Base-by-base conservation (phyloP, 1,140 invertebrate species). In the Micrasema longulum region DNA sequence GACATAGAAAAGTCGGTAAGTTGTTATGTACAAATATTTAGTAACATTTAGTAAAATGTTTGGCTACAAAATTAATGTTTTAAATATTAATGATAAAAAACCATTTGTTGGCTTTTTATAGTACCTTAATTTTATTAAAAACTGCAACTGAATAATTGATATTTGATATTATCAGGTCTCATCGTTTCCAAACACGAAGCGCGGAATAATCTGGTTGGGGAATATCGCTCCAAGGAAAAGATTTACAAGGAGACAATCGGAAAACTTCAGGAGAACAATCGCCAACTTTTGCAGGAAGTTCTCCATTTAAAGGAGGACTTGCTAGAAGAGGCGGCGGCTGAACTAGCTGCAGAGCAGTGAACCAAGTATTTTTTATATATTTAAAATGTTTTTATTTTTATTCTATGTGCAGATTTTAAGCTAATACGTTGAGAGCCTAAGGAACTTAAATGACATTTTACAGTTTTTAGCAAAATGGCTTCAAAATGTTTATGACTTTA, bases 161-260 rank as follows among this genome's bases (percentile, higher is more conserved):
- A n/a, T n/a, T n/a, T n/a, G n/a, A n/a, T n/a, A 18, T 6, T 66
- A 45, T 38, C 41, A 76, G 75, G 75, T 23, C 20, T 73, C 1
- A 73, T 41, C 20, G 31, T 62, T 9, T 71, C 71, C 9, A 73
- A 50, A 35, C 52, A 38, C 50, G 71, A 73, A 57, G 47, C 57
- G 7, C 62, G 62, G 18, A 45, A 69, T n/a, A 14, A 52, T 12
- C 52, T 14, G n/a, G 14, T 65, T 9, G 75, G 71, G 26, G 71
- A 73, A 22, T 73, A 31, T 16, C 57, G 63, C 16, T 3, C 18
- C 14, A 73, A 52, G 36, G 75, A 76, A 52, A 70, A 69, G 26
- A 76, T 68, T 50, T 76, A 71, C 57, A 71, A 71, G 26, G 75
- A 76, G 53, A 76, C 65, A 11, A 76, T 76, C 9, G 45, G 57